Evolutionary conservation across 2,797 vertebrate genomes (phyloP), one percentile per base, ranked within the genome.

Genomic region (Okamejei kenojei): DNA sequence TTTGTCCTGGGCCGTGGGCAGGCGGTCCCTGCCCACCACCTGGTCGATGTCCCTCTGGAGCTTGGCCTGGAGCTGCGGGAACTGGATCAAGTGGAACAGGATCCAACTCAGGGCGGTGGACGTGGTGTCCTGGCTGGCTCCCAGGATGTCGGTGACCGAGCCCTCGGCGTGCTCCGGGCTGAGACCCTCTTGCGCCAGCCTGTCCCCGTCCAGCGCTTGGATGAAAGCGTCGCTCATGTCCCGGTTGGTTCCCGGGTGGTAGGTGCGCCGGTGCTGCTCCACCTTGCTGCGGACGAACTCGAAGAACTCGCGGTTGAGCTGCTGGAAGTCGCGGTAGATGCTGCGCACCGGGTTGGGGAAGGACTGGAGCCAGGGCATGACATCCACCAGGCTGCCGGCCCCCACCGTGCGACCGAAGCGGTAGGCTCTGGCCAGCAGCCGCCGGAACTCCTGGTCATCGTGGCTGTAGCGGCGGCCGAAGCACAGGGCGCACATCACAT

Each of bases 331-430:
- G 2, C 94, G 95, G 94, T 96, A 97, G 88, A 96, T 54, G 0
- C 94, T 96, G 29, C 96, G 96, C 26, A 98, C 96, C 0, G 97
- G 97, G 94, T 97, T 98, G 26, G 97, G 97, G 93, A 98, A 98
- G 91, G 76, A 94, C 94, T 96, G 96, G 17, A 98, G 95, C 97
- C 97, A 98, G 1, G 97, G 97, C 96, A 98, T 96, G 68, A 97
- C 95, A 1, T 98, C 97, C n/a, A 98, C 97, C 94, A 98, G 54
- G 94, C 97, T 98, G 82, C 97, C 97, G 0, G 97, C 97, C 1
- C 97, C 97, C n/a, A 97, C 96, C 0, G 97, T 96, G 95, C 97
- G 94, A 15, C 97, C 96, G 68, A 98, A 98, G 94, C 94, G 94
- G 82, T 97, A 94, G 0, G 96, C 93, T 0, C 93, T 95, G 68